phyloP scores from a whole-genome alignment of 2,797 vertebrate species.

The Hydrophis major region DNA sequence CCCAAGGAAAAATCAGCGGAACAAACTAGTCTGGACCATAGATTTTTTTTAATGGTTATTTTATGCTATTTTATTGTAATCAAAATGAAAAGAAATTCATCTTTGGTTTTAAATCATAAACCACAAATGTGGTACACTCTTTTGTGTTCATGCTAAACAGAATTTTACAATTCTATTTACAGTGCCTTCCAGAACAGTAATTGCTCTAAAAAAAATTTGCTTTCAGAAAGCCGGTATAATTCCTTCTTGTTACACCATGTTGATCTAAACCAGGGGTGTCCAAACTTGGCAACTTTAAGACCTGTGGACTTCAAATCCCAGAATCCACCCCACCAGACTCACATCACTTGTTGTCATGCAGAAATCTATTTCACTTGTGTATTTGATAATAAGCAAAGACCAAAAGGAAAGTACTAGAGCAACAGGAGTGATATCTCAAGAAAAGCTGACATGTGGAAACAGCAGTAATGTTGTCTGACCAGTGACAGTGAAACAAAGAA shows the following conservation, averaged over 20 bases:
- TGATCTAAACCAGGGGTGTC: neutral
- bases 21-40: constrained; percentile 60
- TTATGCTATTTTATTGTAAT: constrained; percentile 49
- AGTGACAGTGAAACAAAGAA: neutral
- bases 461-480: neutral
- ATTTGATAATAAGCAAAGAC: neutral
- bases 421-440: neutral
- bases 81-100: constrained; percentile 47
- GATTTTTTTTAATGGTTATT: constrained; percentile 51
- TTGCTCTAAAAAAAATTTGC: constrained; percentile 42
- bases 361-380: neutral
- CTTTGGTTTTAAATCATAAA: constrained; percentile 38
- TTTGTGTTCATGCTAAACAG: constrained; percentile 31
- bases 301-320: neutral
- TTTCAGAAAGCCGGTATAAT: constrained; percentile 43
- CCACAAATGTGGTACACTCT: constrained; percentile 28
- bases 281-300: neutral
- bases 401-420: neutral
- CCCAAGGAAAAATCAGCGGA: constrained; percentile 54
- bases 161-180: neutral
- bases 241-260: neutral
- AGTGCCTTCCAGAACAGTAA: constrained; percentile 44
- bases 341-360: neutral
- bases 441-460: neutral
- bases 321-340: neutral